Evolutionary conservation across 2,888 invertebrate species (phyloP).

Genomic region (Ceratothoa steindachneri): DNA sequence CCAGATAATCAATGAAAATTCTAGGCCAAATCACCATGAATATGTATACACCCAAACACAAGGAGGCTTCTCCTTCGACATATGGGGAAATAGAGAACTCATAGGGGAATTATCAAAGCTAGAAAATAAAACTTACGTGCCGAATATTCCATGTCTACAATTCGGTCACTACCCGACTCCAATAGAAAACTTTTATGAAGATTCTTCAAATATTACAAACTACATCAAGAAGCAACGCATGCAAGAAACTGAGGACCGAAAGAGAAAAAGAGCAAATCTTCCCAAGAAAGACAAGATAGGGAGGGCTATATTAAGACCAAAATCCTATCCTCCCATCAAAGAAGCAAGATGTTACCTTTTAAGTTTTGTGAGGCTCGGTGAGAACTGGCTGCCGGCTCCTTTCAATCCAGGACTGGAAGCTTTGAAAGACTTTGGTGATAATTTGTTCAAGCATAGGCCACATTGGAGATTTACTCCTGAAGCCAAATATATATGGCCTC

Average conservation of each 20-base stretch:
- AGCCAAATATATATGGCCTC: slow-evolving; percentile 17
- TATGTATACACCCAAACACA: slow-evolving; percentile 23
- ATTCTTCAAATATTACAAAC: background rate
- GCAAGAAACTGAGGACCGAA: background rate
- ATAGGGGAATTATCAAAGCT: background rate
- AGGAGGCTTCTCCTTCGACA: slow-evolving; percentile 40
- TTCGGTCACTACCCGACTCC: slow-evolving; percentile 23
- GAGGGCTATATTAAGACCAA: background rate
- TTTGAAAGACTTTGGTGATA: slow-evolving; percentile 23
- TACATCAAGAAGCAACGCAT: background rate
- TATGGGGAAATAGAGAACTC: slow-evolving; percentile 23
- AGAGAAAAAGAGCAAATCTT: background rate
- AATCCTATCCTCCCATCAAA: background rate
- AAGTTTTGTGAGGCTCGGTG: slow-evolving; percentile 22
- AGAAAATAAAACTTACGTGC: slow-evolving; percentile 6
- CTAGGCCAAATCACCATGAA: too few species aligned
- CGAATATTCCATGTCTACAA: slow-evolving; percentile 28
- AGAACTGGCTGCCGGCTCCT: slow-evolving; percentile 24
- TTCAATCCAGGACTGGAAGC: slow-evolving; percentile 36
- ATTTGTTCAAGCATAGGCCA: slow-evolving; percentile 27
- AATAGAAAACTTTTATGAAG: background rate
- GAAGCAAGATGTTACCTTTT: slow-evolving; percentile 22
- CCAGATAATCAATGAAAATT: slow-evolving; percentile 17
- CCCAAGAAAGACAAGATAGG: background rate
- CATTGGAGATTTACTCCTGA: slow-evolving; percentile 37